Conservation (phyloP, 2,888 invertebrate species). For the Apomyelois bistriatella region DNA sequence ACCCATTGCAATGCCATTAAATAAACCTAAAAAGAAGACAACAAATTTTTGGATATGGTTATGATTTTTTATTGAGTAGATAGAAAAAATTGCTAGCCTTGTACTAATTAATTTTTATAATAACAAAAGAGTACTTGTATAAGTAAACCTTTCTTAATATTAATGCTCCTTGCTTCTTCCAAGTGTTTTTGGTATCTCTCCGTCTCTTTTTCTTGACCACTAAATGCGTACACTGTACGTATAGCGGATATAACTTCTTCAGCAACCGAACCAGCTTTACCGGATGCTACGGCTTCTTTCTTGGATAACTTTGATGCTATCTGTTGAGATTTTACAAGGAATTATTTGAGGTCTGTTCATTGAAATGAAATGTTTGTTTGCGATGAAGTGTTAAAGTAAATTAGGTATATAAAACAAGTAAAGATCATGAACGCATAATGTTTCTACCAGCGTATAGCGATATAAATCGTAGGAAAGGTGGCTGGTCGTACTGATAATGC, state of each 20-base stretch:
- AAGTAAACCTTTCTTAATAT: constrained; percentile 83
- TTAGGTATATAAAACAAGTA: too few species aligned
- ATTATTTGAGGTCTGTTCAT: too few species aligned
- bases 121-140: too few species aligned
- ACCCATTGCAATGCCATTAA: constrained; percentile 85
- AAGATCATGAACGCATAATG: too few species aligned
- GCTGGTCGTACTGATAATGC: too few species aligned
- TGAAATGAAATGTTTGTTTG: too few species aligned
- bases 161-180: constrained; percentile 81
- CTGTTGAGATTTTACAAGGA: constrained; percentile 37
- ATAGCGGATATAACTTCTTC: constrained; percentile 88
- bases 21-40: constrained; percentile 64
- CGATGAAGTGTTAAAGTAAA: too few species aligned
- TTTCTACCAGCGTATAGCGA: too few species aligned
- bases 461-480: too few species aligned
- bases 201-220: constrained; percentile 85
- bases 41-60: not conserved
- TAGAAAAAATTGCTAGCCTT: too few species aligned
- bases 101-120: too few species aligned
- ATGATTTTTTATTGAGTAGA: too few species aligned
- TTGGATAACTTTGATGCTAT: constrained; percentile 82
- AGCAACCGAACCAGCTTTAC: constrained; percentile 86
- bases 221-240: constrained; percentile 89
- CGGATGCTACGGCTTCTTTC: constrained; percentile 85
- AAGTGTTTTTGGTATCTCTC: constrained; percentile 83